These are phyloP conservation scores for Nemotelus pantherinus DNA, from an alignment of 2,888 invertebrate species.

Conservation along the genomic window DNA sequence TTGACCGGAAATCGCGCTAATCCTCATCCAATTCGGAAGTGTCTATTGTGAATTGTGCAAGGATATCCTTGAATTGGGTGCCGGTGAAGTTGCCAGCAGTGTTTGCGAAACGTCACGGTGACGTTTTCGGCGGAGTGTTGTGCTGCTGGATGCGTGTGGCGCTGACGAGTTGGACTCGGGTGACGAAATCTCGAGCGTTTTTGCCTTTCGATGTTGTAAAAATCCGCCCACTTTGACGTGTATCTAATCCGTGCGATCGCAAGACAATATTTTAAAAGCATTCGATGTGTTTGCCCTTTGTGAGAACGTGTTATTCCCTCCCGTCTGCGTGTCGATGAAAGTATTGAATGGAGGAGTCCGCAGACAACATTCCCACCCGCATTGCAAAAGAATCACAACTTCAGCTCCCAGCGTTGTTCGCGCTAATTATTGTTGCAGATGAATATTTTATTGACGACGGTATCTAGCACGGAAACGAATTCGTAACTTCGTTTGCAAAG, in stretches of 20 bases:
- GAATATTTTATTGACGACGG: background rate
- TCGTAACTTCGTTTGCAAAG: too few relatives aligned
- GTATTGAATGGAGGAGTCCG: slow-evolving; percentile 17
- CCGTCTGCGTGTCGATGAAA: too few relatives aligned
- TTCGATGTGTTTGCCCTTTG: too few relatives aligned
- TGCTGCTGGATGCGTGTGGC: background rate
- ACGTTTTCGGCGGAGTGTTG: slow-evolving; percentile 2
- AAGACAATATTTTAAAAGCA: too few relatives aligned
- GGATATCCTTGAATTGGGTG: slow-evolving; percentile 15
- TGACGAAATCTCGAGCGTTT: too few relatives aligned
- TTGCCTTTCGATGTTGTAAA: too few relatives aligned
- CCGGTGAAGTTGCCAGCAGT: slow-evolving; percentile 26
- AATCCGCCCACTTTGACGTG: too few relatives aligned
- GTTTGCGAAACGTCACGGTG: slow-evolving; percentile 35
- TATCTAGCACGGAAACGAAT: background rate
- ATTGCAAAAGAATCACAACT: background rate
- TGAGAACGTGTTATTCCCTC: too few relatives aligned
- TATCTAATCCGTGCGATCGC: too few relatives aligned
- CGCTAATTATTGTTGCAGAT: background rate
- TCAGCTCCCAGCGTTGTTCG: background rate
- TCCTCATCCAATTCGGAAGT: background rate
- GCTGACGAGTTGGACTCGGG: too few relatives aligned
- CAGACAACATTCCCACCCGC: background rate
- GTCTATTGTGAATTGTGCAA: slow-evolving; percentile 27
- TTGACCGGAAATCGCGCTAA: slow-evolving; percentile 4